These are phyloP conservation scores for Scarus forsteni DNA, from an alignment of 2,797 vertebrate species.

Conservation along the genomic window DNA sequence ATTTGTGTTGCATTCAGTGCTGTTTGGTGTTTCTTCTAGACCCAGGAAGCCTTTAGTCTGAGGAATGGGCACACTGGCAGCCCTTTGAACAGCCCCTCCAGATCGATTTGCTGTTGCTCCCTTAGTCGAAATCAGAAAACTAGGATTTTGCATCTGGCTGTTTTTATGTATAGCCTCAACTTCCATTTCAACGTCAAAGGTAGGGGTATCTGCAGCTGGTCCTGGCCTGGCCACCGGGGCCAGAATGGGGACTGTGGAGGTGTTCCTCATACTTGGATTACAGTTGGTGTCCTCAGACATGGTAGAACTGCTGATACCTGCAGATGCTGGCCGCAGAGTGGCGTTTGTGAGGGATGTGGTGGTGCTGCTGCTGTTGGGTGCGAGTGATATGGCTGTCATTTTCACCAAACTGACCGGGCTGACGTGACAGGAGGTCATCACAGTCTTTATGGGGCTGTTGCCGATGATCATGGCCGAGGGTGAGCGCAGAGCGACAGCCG, in stretches of 20 bases:
- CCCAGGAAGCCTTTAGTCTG: conserved; percentile 84
- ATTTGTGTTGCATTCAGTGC: conserved; percentile 81
- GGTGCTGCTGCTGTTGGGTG: conserved; percentile 81
- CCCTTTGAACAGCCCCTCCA: conserved; percentile 81
- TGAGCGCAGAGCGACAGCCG: conserved; percentile 91
- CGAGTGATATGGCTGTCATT: conserved; percentile 94
- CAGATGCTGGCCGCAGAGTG: conserved; percentile 86
- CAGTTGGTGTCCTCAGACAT: conserved; percentile 82
- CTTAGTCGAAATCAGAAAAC: conserved; percentile 73
- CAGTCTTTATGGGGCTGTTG: conserved; percentile 95
- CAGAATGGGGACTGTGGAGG: conserved; percentile 88
- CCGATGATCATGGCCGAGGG: conserved; percentile 95
- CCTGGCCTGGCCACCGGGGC: conserved; percentile 83
- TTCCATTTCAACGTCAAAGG: conserved; percentile 91
- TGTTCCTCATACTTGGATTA: conserved; percentile 85
- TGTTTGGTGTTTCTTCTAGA: conserved; percentile 76
- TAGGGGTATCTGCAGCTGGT: conserved; percentile 65
- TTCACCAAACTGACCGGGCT: conserved; percentile 95
- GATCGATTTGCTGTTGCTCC: conserved; percentile 71
- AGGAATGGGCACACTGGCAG: conserved; percentile 84
- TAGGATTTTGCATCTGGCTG: conserved; percentile 80
- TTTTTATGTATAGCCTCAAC: conserved; percentile 88
- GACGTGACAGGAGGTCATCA: conserved; percentile 93
- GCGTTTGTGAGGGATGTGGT: conserved; percentile 71
- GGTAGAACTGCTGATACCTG: conserved; percentile 75